Evolutionary conservation across 2,888 invertebrate genomes (phyloP), one percentile per base, ranked within the genome.

Genomic region (Drosophila borealis): DNA sequence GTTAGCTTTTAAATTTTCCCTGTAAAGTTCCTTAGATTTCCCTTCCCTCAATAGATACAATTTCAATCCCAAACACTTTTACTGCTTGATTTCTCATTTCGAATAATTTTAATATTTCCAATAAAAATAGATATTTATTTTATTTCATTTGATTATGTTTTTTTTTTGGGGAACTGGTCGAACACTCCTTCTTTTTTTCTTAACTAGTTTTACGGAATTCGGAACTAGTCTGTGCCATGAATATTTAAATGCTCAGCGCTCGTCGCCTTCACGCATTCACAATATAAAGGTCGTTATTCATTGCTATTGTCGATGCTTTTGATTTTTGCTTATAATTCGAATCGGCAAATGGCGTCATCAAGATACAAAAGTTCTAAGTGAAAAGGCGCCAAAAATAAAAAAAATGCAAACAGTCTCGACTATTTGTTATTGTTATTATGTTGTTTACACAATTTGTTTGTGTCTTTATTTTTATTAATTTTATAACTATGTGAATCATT

Each of bases 291-390:
- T 67, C 68, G 68, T 54, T 60, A 62, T 80, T 73, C 67, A 80
- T 73, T 63, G 59, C 50, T 53, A 42, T 53, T 75, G 64, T 57
- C 29, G 50, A 42, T 57, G 49, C n/a, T 48, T 64, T 45, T 17
- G 45, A 54, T 53, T 55, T 59, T 61, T 49, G 25, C 37, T 67
- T 64, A 61, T 44, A 25, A 37, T 61, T 65, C 46, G 53, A 59
- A 70, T 21, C 65, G 56, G 42, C 59, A 17, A 63, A 75, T 82
- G 81, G 61, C 88, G 81, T 78, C 85, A 82, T 64, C 70, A 37
- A 77, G 39, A 66, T 57, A 64, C 29, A 44, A 44, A 53, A 39
- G 44, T 39, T 53, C 39, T n/a, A 55, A 62, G 17, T 42, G 44
- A 51, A 59, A 75, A 67, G 54, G 56, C 48, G 57, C 44, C 50